Conservation (phyloP, 2,888 invertebrate genomes). For the Parthenolecanium corni region DNA sequence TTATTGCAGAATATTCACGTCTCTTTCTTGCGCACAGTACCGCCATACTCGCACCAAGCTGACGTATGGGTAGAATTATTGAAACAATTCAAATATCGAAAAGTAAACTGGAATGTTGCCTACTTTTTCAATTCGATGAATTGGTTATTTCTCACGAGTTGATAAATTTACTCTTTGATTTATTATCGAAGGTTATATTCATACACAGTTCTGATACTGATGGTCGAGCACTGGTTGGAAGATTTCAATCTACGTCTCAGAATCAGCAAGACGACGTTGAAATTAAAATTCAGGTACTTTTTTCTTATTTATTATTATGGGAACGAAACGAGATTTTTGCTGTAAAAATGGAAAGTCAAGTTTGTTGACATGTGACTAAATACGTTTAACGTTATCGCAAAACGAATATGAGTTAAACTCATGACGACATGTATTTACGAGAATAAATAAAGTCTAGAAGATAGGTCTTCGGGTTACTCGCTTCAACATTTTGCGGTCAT, state of each 20-base stretch:
- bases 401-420: too few species aligned
- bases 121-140: not conserved
- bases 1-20: conserved; percentile 81
- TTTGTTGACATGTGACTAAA: too few species aligned
- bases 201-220: conserved; percentile 94
- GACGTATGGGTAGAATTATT: conserved; percentile 94
- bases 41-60: conserved; percentile 97
- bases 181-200: conserved; percentile 52
- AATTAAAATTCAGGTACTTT: conserved; percentile 61
- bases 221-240: conserved; percentile 79
- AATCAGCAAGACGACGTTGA: conserved; percentile 83
- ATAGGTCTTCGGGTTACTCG: too few species aligned
- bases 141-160: not conserved
- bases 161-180: not conserved
- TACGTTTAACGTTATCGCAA: too few species aligned
- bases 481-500: too few species aligned
- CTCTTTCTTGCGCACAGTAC: conserved; percentile 90
- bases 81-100: conserved; percentile 60
- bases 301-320: too few species aligned
- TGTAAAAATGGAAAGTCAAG: too few species aligned
- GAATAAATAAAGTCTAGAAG: too few species aligned
- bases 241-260: conserved; percentile 89
- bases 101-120: conserved; percentile 29
- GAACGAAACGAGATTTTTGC: too few species aligned
- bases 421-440: too few species aligned